A percentile compares a stretch with the other conserved stretches of the same genome.
phyloP scores from a whole-genome alignment of 2,888 invertebrate genomes.

The Ctena decussata region DNA sequence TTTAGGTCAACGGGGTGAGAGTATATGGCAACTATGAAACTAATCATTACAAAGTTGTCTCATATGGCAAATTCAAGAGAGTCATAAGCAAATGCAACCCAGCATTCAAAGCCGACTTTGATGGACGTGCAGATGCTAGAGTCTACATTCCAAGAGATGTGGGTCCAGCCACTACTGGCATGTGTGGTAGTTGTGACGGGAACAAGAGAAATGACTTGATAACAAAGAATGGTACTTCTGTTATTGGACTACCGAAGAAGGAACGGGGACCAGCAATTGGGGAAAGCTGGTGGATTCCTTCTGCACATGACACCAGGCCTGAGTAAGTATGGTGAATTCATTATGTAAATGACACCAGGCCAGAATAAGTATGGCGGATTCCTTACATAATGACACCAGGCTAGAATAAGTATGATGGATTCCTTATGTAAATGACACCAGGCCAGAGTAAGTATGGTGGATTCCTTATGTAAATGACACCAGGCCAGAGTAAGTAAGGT shows the following conservation, averaged over 20 bases:
- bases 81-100: background rate
- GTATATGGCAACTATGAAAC: background rate
- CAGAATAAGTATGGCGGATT: too few species aligned
- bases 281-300: background rate
- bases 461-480: too few species aligned
- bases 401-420: too few species aligned
- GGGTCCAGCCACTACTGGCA: background rate
- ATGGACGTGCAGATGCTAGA: background rate
- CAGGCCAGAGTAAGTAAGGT: too few species aligned
- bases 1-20: background rate
- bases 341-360: too few species aligned
- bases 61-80: background rate
- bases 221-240: background rate
- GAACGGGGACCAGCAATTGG: background rate
- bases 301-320: background rate
- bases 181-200: background rate
- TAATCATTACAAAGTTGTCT: background rate
- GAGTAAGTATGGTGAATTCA: too few species aligned
- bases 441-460: too few species aligned
- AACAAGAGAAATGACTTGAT: background rate
- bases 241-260: background rate
- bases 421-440: too few species aligned
- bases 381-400: too few species aligned
- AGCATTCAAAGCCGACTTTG: background rate
- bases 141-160: background rate